Evolutionary conservation across 2,797 vertebrate genomes (phyloP).

Genomic region (Sitta carolinensis): DNA sequence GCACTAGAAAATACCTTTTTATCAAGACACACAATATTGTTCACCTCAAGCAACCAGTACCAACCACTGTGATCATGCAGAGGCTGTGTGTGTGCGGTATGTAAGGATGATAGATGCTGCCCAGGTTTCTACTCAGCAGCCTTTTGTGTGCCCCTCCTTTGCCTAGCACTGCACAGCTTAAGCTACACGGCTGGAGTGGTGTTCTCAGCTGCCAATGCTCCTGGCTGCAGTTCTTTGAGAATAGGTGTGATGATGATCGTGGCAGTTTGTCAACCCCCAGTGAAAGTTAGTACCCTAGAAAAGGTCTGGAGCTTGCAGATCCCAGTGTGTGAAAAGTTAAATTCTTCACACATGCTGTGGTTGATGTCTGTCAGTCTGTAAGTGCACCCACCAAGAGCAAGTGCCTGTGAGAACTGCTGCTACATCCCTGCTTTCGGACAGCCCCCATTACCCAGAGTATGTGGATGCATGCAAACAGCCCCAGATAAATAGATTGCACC

Average conservation of each 20-base stretch:
- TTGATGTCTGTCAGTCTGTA: not conserved
- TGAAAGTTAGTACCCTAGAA: not conserved
- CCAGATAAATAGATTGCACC: not conserved
- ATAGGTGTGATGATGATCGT: not conserved
- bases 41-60: not conserved
- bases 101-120: no score
- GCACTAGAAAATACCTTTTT: not conserved
- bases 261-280: not conserved
- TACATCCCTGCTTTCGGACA: not conserved
- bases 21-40: not conserved
- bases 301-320: not conserved
- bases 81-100: no score
- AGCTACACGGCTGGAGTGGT: rapidly evolving
- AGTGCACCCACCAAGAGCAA: rapidly evolving
- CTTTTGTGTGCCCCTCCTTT: rapidly evolving
- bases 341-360: rapidly evolving
- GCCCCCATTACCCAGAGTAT: rapidly evolving
- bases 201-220: rapidly evolving
- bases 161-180: not conserved
- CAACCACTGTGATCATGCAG: not conserved
- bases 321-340: no score
- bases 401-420: not conserved
- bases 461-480: not conserved
- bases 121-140: not conserved
- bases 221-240: not conserved